Base-by-base conservation (phyloP, 2,888 invertebrate species). In the Laothoe populi region DNA sequence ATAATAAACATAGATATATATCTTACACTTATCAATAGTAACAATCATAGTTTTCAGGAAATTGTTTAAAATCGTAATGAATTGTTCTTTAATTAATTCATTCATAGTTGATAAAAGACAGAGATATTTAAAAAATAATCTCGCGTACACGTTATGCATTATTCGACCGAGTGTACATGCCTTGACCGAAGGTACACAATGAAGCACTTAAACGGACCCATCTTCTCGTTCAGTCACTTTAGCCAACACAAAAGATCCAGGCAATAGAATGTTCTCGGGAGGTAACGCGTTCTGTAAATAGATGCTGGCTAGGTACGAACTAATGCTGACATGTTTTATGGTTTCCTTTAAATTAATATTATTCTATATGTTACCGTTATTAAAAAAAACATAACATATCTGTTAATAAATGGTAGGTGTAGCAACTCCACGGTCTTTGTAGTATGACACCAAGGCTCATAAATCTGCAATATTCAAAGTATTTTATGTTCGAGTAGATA, bases 191-290 rank as follows among this genome's bases (percentile, higher is more conserved):
- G 69, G 66, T 68, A 65, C 74, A 88, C 87, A 88, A 88, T 84
- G 70, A 81, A 66, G 64, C 67, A 67, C 68, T 72, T 69, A 81
- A 85, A 84, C 82, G 71, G 78, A 70, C 74, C 77, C 80, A 87
- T 87, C 81, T 85, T 81, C 84, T 84, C 80, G 83, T 85, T 83
- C 79, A 74, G 77, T 75, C 86, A 87, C 83, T 86, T 87, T 81
- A 83, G 77, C 35, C 71, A 63, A 72, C 76, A 91, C 90, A 91
- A 91, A 83, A 78, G 86, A 75, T 71, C 70, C 73, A 66, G 65
- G 67, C 79, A 81, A 81, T 86, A 75, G 83, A 85, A 81, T 74
- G 79, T 79, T 86, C 85, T 79, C 78, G 80, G 72, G 78, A 71
- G 74, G 77, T 67, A 72, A 71, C 70, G 82, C 88, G 83, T 87